Percentiles rank a stretch among this genome's conserved stretches.
These are phyloP conservation scores for Oncopodura yosiiana DNA, from an alignment of 1,140 invertebrate genomes.

Conservation along the genomic window DNA sequence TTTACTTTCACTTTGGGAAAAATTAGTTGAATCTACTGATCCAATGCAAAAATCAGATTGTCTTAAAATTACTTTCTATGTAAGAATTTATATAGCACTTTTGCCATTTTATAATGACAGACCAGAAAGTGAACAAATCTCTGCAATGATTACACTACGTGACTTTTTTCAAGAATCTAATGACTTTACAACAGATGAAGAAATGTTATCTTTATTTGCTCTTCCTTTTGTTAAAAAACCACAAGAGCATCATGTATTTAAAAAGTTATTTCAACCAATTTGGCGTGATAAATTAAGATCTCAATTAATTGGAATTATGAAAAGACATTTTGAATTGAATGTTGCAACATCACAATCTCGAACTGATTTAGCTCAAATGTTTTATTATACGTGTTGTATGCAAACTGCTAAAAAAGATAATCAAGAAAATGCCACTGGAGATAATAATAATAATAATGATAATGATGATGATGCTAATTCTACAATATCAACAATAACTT, in stretches of 20 bases:
- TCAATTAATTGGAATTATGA: not conserved
- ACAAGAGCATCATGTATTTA: slow-evolving; percentile 15
- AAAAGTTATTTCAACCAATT: slow-evolving; percentile 9
- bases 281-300: slow-evolving; percentile 8
- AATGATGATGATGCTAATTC: not conserved
- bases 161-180: slow-evolving; percentile 13
- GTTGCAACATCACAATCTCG: not conserved
- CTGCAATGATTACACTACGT: slow-evolving; percentile 1
- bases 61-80: slow-evolving; percentile 15
- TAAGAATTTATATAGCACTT: slow-evolving; percentile 11
- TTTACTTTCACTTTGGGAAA: not conserved
- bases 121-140: not conserved
- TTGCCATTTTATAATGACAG: slow-evolving; percentile 13
- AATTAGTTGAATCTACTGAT: slow-evolving; percentile 5
- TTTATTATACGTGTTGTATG: not conserved
- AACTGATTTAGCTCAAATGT: slow-evolving; percentile 5
- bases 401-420: not conserved
- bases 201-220: slow-evolving; percentile 26
- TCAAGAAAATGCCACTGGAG: no score
- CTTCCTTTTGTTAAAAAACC: slow-evolving; percentile 29
- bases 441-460: no score
- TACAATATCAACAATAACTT: not conserved
- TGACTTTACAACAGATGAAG: slow-evolving; percentile 14
- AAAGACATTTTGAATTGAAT: not conserved
- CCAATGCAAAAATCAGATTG: not conserved